A percentile compares a stretch with the other conserved stretches of the same genome.
phyloP scores from a whole-genome alignment of 2,797 vertebrate species.

The Zenarchopterus dispar region DNA sequence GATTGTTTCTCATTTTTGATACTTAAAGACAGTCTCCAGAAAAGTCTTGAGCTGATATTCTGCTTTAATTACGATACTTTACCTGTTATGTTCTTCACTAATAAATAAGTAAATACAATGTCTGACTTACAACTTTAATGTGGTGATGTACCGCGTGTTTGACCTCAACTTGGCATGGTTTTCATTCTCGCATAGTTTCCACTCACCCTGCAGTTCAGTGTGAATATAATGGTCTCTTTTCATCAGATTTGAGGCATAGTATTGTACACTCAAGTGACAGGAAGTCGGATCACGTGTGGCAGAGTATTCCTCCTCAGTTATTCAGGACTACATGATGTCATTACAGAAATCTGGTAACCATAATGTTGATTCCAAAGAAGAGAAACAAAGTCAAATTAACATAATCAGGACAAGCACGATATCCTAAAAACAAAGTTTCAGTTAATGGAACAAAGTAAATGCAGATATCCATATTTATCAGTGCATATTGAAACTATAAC shows the following conservation, averaged over 20 bases:
- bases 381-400: no score
- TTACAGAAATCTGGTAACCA: background rate
- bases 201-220: conserved; percentile 5
- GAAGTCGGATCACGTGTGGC: background rate
- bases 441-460: background rate
- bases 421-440: background rate
- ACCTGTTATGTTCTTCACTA: background rate
- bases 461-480: background rate
- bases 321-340: background rate
- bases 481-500: background rate
- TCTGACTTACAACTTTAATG: background rate
- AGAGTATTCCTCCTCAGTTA: background rate
- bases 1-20: background rate
- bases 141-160: conserved; percentile 2
- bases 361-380: background rate
- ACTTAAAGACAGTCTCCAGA: background rate
- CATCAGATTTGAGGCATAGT: background rate
- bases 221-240: conserved; percentile 11
- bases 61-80: background rate
- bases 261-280: conserved; percentile 1
- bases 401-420: no score
- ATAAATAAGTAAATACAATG: background rate
- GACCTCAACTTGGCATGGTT: background rate
- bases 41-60: background rate
- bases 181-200: conserved; percentile 1